Evolutionary conservation across 2,888 invertebrate species (phyloP), one percentile per base, ranked within the genome.

Genomic region (Ormyrus pomaceus): DNA sequence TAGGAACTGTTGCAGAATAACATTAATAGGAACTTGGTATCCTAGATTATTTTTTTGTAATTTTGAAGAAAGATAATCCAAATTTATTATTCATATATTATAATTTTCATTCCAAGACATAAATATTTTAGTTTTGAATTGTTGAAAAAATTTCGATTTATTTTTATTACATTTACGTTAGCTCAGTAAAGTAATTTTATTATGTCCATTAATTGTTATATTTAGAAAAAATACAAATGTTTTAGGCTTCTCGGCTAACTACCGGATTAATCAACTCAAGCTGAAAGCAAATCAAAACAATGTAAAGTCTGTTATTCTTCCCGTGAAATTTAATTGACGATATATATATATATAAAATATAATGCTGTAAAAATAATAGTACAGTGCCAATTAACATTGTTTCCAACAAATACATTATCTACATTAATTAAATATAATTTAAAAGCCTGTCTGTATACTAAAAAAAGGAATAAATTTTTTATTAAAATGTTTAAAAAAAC

Each of bases 391-490:
- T 73, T 51, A 66, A 55, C 45, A 51, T 74, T 69, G 56, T 66
- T 80, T 70, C 11, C 19, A 71, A 66, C 6, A 65, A 58, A 45
- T 45, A 71, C 13, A 34, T 59, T 71, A 58, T 71, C 2, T 74
- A 59, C 8, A 56, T 45, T 19, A 19, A 19, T 19, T 19, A 59
- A 62, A 50, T 51, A 19, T 65, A 10, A 77, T 71, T 71, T 68
- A 8, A 59, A 13, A 73, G 45, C 51, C 45, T 79, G 62, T 79
- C 56, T 75, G 50, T 75, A 79, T 61, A 70, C 45, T 71, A 13
- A 59, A 71, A 13, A 19, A 19, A 61, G 10, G 70, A 80, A 81
- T 81, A 81, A 74, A 81, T 77, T 70, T 72, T 68, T 8, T 62
- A 62, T 59, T 61, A 59, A 19, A 53, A 56, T 62, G 10, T 46